Evolutionary conservation across 1,140 invertebrate genomes (phyloP), one percentile per base, ranked within the genome.

Genomic region (Drosophila novamexicana): DNA sequence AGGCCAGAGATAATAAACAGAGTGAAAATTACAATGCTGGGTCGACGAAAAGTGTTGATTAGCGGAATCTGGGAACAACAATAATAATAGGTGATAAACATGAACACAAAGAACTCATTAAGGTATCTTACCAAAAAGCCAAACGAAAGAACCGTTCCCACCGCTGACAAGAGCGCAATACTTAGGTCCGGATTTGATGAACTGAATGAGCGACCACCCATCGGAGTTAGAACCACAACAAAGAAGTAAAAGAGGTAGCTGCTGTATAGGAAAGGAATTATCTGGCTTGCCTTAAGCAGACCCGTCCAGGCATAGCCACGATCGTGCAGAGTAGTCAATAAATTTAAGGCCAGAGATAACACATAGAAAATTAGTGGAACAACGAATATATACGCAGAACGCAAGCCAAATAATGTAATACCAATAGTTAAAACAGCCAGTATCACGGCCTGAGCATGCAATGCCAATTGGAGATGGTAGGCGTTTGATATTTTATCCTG

Each of bases 221-320:
- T 94, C 8, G 95, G 95, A 16, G 95, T 94, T 69, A 96, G 94
- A 18, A 94, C 88, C 34, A 95, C 93, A 76, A 96, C 95, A 53
- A 95, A 94, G 32, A 93, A 93, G 79, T 96, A 94, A 2, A 95
- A 93, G n/a, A 96, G 37, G 49, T 88, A 95, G 12, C 95, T 94
- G 63, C 96, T 91, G 58, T 94, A 94, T 54, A 94, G 84, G 61
- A 93, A 92, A 18, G 89, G 86, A 29, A 82, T 18, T 18, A 91
- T 56, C 54, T 91, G 89, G 22, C 76, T 40, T 0, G 83, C 75
- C 65, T 94, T 93, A 54, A 95, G 93, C 50, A 94, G 89, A 61
- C 93, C 80, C 7, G 95, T 79, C 95, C 94, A 95, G 73, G 93
- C 94, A 88, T 93, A 94, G 74, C 93, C 95, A 18, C 71, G 71